Conservation (phyloP, 1,140 invertebrate species). For the fruit fly (Drosophila melanogaster) region DNA sequence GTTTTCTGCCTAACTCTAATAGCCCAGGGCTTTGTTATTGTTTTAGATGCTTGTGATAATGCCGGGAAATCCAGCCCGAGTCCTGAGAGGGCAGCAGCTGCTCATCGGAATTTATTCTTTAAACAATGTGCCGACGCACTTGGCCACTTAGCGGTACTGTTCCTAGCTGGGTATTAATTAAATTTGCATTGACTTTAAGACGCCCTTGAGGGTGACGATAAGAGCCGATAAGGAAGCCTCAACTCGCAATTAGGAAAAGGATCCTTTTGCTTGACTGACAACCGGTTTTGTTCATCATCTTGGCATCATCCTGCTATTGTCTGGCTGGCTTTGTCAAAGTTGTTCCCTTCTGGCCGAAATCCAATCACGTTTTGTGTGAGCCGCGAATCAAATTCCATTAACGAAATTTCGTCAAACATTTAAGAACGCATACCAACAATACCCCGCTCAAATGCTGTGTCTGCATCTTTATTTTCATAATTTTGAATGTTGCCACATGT, state of each 20-base stretch:
- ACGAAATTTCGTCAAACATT: constrained; percentile 54
- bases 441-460: constrained; percentile 1
- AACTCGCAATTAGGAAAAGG: neutral
- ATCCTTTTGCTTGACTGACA: constrained; percentile 63
- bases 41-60: constrained; percentile 62
- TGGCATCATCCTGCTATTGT: constrained; percentile 40
- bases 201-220: constrained; percentile 46
- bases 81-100: constrained; percentile 50
- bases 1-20: constrained; percentile 58
- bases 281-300: constrained; percentile 43
- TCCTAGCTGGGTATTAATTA: constrained; percentile 55
- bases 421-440: constrained; percentile 55
- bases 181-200: constrained; percentile 64
- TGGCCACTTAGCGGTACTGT: neutral
- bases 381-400: constrained; percentile 53
- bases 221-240: constrained; percentile 1
- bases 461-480: constrained; percentile 73
- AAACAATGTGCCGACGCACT: constrained; percentile 52
- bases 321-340: constrained; percentile 56
- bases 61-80: constrained; percentile 52
- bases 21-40: constrained; percentile 57
- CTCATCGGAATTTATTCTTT: constrained; percentile 51
- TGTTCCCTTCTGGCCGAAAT: constrained; percentile 29
- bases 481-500: constrained; percentile 62
- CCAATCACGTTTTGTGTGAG: constrained; percentile 54